Evolutionary conservation across 2,797 vertebrate genomes (phyloP).

Genomic region (Tapera naevia): DNA sequence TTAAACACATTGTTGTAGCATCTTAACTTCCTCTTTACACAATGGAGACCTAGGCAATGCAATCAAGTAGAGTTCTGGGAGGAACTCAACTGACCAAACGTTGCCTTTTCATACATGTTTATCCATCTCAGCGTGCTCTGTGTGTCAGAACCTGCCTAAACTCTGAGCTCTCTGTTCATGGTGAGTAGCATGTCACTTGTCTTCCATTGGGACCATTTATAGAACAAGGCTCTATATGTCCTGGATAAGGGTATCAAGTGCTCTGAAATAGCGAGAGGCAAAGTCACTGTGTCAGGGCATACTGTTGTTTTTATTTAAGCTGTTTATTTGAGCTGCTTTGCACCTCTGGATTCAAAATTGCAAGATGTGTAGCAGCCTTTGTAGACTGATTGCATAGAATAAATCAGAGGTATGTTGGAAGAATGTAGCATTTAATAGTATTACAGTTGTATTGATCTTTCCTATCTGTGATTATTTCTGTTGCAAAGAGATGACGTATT

Average conservation of each 20-base stretch:
- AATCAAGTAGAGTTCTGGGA: background rate
- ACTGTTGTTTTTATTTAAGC: background rate
- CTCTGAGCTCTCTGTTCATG: background rate
- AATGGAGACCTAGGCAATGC: background rate
- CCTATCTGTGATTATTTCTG: background rate
- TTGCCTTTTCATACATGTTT: background rate
- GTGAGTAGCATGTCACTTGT: background rate
- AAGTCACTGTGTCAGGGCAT: background rate
- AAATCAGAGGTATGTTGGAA: background rate
- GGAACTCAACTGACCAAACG: background rate
- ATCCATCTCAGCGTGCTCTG: background rate
- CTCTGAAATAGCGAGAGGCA: background rate
- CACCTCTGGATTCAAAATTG: background rate
- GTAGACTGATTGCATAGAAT: background rate
- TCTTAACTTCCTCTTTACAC: background rate
- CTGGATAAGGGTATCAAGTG: background rate
- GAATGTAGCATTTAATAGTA: background rate
- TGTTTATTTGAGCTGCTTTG: background rate
- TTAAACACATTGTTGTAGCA: background rate
- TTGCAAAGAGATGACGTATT: background rate
- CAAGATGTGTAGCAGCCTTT: background rate
- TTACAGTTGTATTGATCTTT: background rate
- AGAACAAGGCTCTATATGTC: background rate
- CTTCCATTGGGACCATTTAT: background rate
- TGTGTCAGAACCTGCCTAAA: background rate